Evolutionary conservation across 2,113 vertebrate genomes (phyloP), one percentile per base, ranked within the genome.

Genomic region (Pogonocichla stellata): DNA sequence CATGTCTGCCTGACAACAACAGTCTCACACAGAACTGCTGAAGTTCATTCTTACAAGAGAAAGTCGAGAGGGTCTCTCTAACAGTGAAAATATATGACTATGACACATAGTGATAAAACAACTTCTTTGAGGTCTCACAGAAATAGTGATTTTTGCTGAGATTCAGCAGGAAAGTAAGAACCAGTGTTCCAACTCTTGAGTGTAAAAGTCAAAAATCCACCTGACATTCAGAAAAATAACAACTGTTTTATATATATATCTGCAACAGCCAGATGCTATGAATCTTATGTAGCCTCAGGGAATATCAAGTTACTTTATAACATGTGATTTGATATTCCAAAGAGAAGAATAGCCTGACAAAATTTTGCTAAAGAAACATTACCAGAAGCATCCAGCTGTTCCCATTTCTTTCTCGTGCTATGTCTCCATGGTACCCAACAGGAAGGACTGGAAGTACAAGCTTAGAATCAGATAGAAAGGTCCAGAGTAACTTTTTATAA

Each of bases 291-390:
- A 58, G 78, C 62, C 64, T 93, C 14, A 0, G 58, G 62, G 51
- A 80, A 73, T 70, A 91, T 69, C 23, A 82, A 80, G 38, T 74
- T 84, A 69, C 50, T 82, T 70, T 66, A 71, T 91, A 95, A 75
- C 24, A 20, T 33, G 12, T 40, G 89, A 95, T 87, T 89, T 89
- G 80, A 91, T 94, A 88, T 88, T 94, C 74, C 81, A 90, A 91
- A 91, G 62, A 95, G 91, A 92, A 95, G 90, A 93, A 95, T 89
- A 95, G 69, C 87, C 84, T 73, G 74, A 88, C 66, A 94, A 93
- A 91, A 80, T 53, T 90, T 92, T 91, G 78, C 78, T 93, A 54
- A 85, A 82, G 73, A 77, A 95, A 88, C 58, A 38, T 89, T 95
- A 96, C 61, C 65, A 75, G 45, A 88, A 91, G 40, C 29, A 86